Percentiles rank a stretch among this genome's conserved stretches.
Evolutionary conservation across 2,797 vertebrate species (phyloP).

Genomic region (Mareca strepera): DNA sequence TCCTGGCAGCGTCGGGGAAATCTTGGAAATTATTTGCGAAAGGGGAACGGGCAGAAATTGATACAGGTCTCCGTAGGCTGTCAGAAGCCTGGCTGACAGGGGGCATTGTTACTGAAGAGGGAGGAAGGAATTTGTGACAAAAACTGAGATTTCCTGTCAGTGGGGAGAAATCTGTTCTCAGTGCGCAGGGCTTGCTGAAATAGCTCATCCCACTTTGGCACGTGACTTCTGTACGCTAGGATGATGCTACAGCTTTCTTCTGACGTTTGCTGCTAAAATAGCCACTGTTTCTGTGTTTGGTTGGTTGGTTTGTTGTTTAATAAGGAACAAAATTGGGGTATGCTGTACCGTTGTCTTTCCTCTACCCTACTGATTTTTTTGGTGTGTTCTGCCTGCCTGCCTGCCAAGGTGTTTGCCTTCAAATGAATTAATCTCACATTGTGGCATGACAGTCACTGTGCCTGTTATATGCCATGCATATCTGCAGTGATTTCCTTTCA

Average conservation of each 20-base stretch:
- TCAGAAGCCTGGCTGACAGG: neutral
- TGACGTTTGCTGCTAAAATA: neutral
- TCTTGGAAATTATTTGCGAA: neutral
- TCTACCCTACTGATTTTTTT: conserved; percentile 1
- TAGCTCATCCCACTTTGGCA: neutral
- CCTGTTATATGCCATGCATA: conserved; percentile 1
- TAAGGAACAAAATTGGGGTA: neutral
- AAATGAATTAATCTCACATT: neutral
- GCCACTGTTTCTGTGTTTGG: neutral
- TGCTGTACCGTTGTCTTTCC: neutral
- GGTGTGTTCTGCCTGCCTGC: neutral
- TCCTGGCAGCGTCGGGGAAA: neutral
- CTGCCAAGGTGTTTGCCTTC: conserved; percentile 45
- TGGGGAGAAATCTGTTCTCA: neutral
- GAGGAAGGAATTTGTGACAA: neutral
- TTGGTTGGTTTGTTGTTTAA: neutral
- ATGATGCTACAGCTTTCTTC: neutral
- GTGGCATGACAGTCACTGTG: neutral
- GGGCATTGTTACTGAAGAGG: neutral
- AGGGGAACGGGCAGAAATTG: neutral
- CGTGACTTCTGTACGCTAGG: neutral
- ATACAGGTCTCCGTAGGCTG: neutral
- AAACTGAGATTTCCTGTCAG: neutral
- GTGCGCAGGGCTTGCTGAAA: neutral
- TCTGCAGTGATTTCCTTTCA: conserved; percentile 37